Conservation (phyloP, 2,113 vertebrate genomes). For the Lophotis ruficrista region DNA sequence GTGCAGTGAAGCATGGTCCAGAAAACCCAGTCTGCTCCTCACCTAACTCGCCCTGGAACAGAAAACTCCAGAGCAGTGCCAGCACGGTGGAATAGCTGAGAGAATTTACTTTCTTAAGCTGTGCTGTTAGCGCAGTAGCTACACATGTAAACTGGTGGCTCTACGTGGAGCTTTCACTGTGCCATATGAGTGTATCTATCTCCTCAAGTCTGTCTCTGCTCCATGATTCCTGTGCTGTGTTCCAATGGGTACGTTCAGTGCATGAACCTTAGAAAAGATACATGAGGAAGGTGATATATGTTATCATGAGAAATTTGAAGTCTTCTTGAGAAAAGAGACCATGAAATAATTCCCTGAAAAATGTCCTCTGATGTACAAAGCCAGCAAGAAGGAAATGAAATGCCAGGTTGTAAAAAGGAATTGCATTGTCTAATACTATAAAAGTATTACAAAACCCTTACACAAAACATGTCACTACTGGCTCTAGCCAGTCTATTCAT, state of each 20-base stretch:
- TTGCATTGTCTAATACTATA: neutral
- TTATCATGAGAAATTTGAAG: neutral
- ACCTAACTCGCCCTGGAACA: neutral
- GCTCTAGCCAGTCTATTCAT: neutral
- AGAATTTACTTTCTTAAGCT: neutral
- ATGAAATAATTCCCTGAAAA: neutral
- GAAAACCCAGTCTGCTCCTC: neutral
- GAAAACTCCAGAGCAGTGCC: neutral
- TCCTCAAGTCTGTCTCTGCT: neutral
- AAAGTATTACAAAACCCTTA: neutral
- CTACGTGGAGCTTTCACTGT: accelerated
- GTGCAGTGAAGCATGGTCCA: neutral
- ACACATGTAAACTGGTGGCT: neutral
- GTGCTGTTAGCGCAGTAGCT: accelerated
- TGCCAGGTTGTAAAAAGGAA: neutral
- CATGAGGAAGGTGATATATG: neutral
- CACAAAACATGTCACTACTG: neutral
- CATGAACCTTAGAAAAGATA: neutral
- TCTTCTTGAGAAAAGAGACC: neutral
- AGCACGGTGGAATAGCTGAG: neutral
- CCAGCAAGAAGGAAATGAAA: neutral
- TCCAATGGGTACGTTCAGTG: accelerated
- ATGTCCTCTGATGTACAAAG: neutral
- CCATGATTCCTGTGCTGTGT: neutral
- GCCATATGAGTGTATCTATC: neutral